Conservation (phyloP, 1,140 invertebrate species). For the Globodera rostochiensis region DNA sequence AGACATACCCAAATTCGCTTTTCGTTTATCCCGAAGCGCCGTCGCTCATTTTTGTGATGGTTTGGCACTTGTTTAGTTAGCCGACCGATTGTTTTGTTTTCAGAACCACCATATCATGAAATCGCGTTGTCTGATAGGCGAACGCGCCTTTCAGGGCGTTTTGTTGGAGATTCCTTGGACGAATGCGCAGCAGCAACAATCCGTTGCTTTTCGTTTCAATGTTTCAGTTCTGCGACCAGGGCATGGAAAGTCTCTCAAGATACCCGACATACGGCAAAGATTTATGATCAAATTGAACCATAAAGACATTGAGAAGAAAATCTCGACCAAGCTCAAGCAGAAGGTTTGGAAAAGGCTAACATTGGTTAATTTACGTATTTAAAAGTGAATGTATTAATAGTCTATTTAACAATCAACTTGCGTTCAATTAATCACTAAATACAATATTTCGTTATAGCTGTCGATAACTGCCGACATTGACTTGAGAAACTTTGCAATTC, state of each 20-base stretch:
- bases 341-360: not conserved
- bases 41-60: not conserved
- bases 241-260: not conserved
- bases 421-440: no score
- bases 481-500: not conserved
- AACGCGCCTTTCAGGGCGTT: constrained; percentile 14
- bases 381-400: no score
- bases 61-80: not conserved
- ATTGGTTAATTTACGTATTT: not conserved
- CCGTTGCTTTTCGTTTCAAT: not conserved
- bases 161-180: constrained; percentile 1
- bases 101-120: constrained; percentile 4
- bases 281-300: not conserved
- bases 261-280: constrained; percentile 13
- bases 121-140: not conserved
- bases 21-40: not conserved
- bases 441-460: not conserved
- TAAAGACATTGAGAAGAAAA: not conserved
- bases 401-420: no score
- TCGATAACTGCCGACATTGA: not conserved
- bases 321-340: not conserved
- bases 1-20: not conserved
- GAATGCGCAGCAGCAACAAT: not conserved
- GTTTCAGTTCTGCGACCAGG: not conserved
- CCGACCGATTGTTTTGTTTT: not conserved